Percentiles rank a stretch among this genome's conserved stretches.
phyloP scores from a whole-genome alignment of 2,888 invertebrate species.

The Boloria selene region DNA sequence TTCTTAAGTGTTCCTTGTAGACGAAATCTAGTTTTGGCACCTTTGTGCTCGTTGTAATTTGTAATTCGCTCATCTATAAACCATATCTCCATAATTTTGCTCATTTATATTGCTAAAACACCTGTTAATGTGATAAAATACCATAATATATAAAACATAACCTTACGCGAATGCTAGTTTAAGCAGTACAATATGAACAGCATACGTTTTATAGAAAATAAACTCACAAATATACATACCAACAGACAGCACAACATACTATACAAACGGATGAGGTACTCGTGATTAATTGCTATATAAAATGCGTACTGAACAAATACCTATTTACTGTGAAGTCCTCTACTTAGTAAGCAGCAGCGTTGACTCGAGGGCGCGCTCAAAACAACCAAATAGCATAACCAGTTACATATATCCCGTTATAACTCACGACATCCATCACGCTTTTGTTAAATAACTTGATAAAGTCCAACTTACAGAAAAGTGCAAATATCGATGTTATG shows the following conservation, averaged over 20 bases:
- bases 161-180: conserved; percentile 1
- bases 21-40: too few relatives aligned
- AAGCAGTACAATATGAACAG: conserved; percentile 7
- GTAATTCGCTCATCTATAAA: too few relatives aligned
- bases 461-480: conserved; percentile 7
- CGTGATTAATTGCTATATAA: not conserved
- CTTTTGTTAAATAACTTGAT: not conserved
- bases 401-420: too few relatives aligned
- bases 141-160: not conserved
- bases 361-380: not conserved
- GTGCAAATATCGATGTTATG: not conserved
- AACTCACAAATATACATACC: conserved; percentile 9
- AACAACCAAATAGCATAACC: too few relatives aligned
- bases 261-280: conserved; percentile 2
- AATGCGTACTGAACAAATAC: conserved; percentile 16
- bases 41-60: too few relatives aligned
- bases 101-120: not conserved
- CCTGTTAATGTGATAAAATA: conserved; percentile 1
- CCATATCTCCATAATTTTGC: not conserved
- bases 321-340: conserved; percentile 16
- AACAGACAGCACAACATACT: conserved; percentile 5
- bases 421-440: not conserved
- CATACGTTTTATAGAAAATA: conserved; percentile 7
- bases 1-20: too few relatives aligned
- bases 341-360: conserved; percentile 20